Evolutionary conservation across 2,113 vertebrate genomes (phyloP).

Genomic region (Spea multiplicata): DNA sequence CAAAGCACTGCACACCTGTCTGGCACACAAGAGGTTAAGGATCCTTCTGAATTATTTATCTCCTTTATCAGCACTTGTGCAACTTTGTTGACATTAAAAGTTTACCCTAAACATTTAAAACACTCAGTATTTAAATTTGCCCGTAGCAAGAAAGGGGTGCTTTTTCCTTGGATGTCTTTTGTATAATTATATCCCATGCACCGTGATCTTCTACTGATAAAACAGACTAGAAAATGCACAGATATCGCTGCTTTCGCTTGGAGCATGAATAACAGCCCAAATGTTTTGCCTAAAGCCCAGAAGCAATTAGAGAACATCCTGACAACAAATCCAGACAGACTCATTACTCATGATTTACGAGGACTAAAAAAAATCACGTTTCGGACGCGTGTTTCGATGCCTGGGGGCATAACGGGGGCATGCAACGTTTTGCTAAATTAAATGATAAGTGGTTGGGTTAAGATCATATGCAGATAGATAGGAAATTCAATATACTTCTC

Average conservation of each 20-base stretch:
- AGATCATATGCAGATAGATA: conserved; percentile 37
- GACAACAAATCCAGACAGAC: conserved; percentile 49
- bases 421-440: conserved; percentile 45
- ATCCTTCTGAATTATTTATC: neutral
- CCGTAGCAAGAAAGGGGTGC: conserved; percentile 27
- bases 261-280: conserved; percentile 42
- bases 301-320: conserved; percentile 49
- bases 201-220: conserved; percentile 40
- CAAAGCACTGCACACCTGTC: too few species aligned
- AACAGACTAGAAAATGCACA: conserved; percentile 37
- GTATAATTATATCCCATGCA: conserved; percentile 35
- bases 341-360: conserved; percentile 49
- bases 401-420: conserved; percentile 42
- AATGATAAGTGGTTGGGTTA: conserved; percentile 43
- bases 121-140: conserved; percentile 29
- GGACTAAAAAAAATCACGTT: conserved; percentile 45
- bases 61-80: neutral
- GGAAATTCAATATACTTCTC: conserved; percentile 39
- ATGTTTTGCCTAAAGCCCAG: conserved; percentile 49
- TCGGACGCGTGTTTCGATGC: conserved; percentile 46
- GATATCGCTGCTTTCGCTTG: conserved; percentile 42
- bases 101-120: conserved; percentile 2
- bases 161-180: conserved; percentile 26
- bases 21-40: neutral
- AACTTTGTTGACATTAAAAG: neutral